Evolutionary conservation across 2,797 vertebrate genomes (phyloP).

Genomic region (Oreortyx pictus): DNA sequence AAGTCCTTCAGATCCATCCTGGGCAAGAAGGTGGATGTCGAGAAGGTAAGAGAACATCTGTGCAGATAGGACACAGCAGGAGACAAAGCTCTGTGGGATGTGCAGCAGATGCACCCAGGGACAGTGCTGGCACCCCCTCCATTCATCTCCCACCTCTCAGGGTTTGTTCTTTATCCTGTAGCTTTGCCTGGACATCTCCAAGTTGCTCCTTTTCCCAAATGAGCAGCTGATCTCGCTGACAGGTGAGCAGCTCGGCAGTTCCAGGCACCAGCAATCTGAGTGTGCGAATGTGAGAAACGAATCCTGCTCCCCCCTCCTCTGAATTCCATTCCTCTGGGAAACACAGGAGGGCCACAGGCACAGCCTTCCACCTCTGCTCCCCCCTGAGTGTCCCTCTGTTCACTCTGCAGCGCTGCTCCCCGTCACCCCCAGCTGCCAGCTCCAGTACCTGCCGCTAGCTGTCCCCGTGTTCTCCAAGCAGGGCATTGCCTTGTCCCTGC

Average conservation of each 20-base stretch:
- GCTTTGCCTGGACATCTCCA: slow-evolving; percentile 61
- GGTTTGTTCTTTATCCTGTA: background rate
- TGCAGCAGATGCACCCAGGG: rapidly evolving
- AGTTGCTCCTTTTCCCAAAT: background rate
- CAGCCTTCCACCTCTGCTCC: rapidly evolving
- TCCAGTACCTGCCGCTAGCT: slow-evolving; percentile 61
- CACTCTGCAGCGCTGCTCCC: slow-evolving; percentile 37
- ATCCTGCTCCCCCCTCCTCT: no score
- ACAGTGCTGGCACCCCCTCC: rapidly evolving
- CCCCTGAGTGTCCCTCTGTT: background rate
- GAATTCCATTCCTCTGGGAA: rapidly evolving
- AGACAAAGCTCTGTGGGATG: no score
- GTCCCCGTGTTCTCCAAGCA: slow-evolving; percentile 37
- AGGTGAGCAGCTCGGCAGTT: background rate
- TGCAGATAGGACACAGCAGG: no score
- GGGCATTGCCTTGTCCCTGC: slow-evolving; percentile 55
- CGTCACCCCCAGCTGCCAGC: slow-evolving; percentile 2
- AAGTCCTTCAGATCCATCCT: background rate
- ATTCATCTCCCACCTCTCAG: background rate
- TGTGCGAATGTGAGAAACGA: no score
- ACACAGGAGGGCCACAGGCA: background rate
- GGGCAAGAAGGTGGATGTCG: background rate
- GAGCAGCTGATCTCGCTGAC: slow-evolving; percentile 41
- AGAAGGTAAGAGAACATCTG: slow-evolving; percentile 20
- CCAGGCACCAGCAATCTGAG: background rate